Percentiles rank a stretch among this genome's conserved stretches.
phyloP scores from a whole-genome alignment of 2,888 invertebrate species.

The Mythimna lalbum region DNA sequence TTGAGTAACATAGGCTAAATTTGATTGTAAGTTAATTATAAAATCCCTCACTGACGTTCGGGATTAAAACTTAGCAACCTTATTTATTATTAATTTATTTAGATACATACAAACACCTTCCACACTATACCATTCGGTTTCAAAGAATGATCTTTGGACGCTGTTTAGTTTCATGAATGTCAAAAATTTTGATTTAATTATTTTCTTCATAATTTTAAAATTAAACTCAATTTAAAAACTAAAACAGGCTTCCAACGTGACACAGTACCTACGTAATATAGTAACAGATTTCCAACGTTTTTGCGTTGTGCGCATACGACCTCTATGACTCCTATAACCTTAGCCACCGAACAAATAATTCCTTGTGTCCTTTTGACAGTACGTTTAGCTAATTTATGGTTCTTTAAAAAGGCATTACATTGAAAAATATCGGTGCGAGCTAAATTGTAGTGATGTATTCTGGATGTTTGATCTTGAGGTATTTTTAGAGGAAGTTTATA shows the following conservation, averaged over 20 bases:
- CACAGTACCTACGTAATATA: slow-evolving; percentile 14
- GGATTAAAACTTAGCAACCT: too few species aligned
- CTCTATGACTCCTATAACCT: slow-evolving; percentile 70
- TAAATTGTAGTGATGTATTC: slow-evolving; percentile 30
- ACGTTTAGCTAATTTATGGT: slow-evolving; percentile 49
- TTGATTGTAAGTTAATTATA: too few species aligned
- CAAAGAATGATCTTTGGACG: too few species aligned
- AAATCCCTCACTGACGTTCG: too few species aligned
- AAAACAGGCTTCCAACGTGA: slow-evolving; percentile 11
- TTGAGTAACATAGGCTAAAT: too few species aligned
- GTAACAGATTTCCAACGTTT: slow-evolving; percentile 51
- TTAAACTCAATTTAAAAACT: background rate
- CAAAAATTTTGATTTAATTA: too few species aligned
- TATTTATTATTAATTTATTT: too few species aligned
- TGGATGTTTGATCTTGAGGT: slow-evolving; percentile 24
- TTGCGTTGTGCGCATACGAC: slow-evolving; percentile 61
- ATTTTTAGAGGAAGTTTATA: background rate
- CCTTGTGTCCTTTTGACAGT: slow-evolving; percentile 56
- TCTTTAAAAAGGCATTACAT: slow-evolving; percentile 38
- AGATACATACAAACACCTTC: too few species aligned
- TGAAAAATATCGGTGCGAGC: slow-evolving; percentile 35
- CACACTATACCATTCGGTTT: too few species aligned
- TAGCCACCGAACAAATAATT: slow-evolving; percentile 60
- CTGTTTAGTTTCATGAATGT: too few species aligned
- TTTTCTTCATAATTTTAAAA: too few species aligned